A percentile compares a stretch with the other conserved stretches of the same genome.
Conservation (phyloP, 1,140 invertebrate species). For the Lanistes nyassanus region DNA sequence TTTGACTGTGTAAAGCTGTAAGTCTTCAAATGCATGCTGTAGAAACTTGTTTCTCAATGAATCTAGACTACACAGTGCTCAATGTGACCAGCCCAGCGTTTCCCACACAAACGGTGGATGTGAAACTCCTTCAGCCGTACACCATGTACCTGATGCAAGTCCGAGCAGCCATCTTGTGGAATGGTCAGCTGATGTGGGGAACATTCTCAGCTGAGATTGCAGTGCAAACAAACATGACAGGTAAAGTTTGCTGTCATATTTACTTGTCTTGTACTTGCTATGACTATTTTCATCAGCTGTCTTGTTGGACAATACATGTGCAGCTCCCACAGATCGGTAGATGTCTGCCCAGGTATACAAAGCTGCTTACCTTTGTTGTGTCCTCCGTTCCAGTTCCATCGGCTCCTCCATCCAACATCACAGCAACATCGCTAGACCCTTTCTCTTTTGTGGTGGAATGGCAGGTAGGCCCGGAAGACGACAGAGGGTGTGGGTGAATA, state of each 20-base stretch:
- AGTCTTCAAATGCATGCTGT: not conserved
- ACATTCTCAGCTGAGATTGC: conserved; percentile 30
- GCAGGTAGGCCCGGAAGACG: conserved; percentile 24
- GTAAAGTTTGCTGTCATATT: conserved; percentile 18
- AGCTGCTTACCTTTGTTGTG: no score
- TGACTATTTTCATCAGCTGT: no score
- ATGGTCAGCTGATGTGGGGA: conserved; percentile 43
- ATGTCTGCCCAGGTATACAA: no score
- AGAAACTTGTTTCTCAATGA: not conserved
- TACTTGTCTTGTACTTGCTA: not conserved
- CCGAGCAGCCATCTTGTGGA: conserved; percentile 41
- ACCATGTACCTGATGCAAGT: conserved; percentile 42
- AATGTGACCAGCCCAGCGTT: not conserved
- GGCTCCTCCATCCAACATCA: conserved; percentile 10
- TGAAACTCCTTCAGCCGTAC: conserved; percentile 39
- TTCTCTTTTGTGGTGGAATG: conserved; percentile 20
- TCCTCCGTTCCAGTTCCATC: conserved; percentile 29
- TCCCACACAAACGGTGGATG: conserved; percentile 9
- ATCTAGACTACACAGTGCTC: conserved; percentile 14
- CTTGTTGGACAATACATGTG: no score
- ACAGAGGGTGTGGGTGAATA: no score
- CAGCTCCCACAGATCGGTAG: no score
- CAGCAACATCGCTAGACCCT: conserved; percentile 4
- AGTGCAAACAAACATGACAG: conserved; percentile 35
- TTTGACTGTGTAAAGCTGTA: not conserved